Conservation (phyloP, 2,113 vertebrate genomes). For the Clinocottus analis region DNA sequence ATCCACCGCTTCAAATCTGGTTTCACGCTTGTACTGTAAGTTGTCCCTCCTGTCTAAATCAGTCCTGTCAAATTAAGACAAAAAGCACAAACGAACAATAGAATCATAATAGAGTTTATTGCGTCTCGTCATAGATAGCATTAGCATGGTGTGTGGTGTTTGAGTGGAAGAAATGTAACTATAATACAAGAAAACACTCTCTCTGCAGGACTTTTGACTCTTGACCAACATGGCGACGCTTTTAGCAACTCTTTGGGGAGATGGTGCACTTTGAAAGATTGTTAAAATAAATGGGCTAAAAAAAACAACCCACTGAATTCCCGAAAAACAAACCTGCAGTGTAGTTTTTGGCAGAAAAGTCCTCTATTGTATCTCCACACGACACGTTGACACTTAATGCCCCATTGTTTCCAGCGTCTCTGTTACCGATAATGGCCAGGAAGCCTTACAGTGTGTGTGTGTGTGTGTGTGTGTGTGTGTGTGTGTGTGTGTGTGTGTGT, state of each 20-base stretch:
- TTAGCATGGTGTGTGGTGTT: neutral
- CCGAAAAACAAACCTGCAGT: constrained; percentile 1
- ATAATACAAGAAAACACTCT: neutral
- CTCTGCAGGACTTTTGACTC: neutral
- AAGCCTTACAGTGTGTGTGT: constrained; percentile 67
- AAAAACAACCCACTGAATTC: neutral
- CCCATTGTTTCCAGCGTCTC: constrained; percentile 61
- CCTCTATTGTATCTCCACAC: constrained; percentile 52
- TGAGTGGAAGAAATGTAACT: neutral
- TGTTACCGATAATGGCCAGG: constrained; percentile 58
- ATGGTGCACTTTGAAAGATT: neutral
- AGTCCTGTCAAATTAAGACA: neutral
- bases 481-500: too few species aligned
- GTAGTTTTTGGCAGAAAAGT: constrained; percentile 9
- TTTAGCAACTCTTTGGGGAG: neutral
- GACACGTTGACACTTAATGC: constrained; percentile 47
- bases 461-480: too few species aligned
- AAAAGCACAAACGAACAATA: neutral
- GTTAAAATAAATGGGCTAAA: neutral
- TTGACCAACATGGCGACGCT: neutral
- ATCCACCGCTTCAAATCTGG: too few species aligned
- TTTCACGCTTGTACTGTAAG: too few species aligned
- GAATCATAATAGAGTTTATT: too few species aligned
- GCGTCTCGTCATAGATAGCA: neutral
- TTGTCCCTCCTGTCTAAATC: neutral